Conservation (phyloP, 2,888 invertebrate genomes). For the Caenorhabditis sinica region DNA sequence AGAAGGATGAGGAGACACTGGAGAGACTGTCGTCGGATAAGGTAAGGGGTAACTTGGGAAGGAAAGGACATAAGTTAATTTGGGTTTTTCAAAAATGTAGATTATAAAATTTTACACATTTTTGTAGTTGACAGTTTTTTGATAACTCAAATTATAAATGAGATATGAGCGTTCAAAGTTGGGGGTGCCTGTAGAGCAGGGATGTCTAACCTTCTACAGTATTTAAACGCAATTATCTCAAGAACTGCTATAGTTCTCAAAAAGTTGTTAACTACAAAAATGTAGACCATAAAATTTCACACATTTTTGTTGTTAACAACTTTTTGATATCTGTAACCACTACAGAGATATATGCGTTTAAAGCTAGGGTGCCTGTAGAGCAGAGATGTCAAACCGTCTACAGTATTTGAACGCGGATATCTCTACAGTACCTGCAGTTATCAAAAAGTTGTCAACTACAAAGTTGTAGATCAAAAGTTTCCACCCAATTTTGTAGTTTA, state of each 20-base stretch:
- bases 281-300: too few relatives aligned
- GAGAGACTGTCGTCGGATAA: slow-evolving; percentile 49
- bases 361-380: too few relatives aligned
- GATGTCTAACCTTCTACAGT: too few relatives aligned
- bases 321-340: too few relatives aligned
- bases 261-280: background rate
- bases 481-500: background rate
- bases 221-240: background rate
- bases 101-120: background rate
- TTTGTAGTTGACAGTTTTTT: background rate
- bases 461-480: background rate
- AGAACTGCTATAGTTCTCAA: background rate
- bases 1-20: slow-evolving; percentile 31
- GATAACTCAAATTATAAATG: background rate
- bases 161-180: background rate
- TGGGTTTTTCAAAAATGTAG: background rate
- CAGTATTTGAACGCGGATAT: background rate
- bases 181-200: too few relatives aligned
- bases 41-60: background rate
- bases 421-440: background rate
- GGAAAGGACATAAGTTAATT: background rate
- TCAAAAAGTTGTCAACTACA: background rate
- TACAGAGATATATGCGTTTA: too few relatives aligned
- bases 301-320: too few relatives aligned
- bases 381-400: background rate